Base-by-base conservation (phyloP, 2,113 vertebrate genomes). In the Halichoeres trimaculatus region DNA sequence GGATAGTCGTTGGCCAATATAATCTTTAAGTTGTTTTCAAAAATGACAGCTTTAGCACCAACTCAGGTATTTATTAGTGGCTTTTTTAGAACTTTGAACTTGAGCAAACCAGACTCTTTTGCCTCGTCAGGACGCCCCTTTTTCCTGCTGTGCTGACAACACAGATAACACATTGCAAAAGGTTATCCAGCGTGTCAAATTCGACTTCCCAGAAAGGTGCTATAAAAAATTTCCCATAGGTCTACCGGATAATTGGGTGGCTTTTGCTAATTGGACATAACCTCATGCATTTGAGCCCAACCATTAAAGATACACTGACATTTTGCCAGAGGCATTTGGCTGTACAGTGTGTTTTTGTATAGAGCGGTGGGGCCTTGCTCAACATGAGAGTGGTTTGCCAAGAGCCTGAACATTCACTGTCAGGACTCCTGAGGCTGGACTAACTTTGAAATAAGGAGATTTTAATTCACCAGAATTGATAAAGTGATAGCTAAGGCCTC, bases 1-100 rank as follows among this genome's bases (percentile, higher is more conserved):
- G 70, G 69, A 67, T n/a, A 30, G 30, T 68, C 0, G 13, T 43
- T 26, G 59, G 24, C 60, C 59, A 66, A 85, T 84, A 71, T 81
- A 78, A 83, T 79, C 56, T 54, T n/a, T 45, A 56, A 70, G 71
- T 79, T 83, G 84, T 86, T 84, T 85, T 88, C 40, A 79, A 72
- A 90, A 89, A 90, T 89, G 64, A 89, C 88, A 86, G 81, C 83
- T 90, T 90, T 74, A 90, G 80, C 77, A 64, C 83, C 65, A 50
- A 60, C 67, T 53, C 20, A 80, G 85, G 57, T 80, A 79, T 89
- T 90, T 88, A 90, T 85, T 81, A 77, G 43, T 56, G 75, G 53
- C 54, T 52, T 38, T 80, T 85, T 87, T 61, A 84, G 89, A 73
- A 85, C 85, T 88, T 91, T 92, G 88, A 89, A 89, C 84, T 85